Conservation (phyloP, 2,888 invertebrate genomes). For the Hirudinaria manillensis region DNA sequence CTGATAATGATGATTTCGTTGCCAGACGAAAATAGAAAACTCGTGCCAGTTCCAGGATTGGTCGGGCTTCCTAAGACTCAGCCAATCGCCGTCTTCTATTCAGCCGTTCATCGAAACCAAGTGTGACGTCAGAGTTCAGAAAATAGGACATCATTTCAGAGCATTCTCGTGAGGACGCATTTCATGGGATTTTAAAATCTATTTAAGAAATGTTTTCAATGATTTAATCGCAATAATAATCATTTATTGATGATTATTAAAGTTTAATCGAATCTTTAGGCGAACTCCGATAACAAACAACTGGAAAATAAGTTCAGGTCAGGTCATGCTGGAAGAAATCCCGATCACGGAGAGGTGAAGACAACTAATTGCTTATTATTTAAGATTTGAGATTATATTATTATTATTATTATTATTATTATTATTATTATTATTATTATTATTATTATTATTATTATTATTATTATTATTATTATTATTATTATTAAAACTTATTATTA, state of each 20-base stretch:
- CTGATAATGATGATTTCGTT: background rate
- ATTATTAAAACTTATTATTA: background rate
- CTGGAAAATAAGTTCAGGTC: constrained; percentile 16
- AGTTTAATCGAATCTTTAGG: background rate
- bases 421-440: background rate
- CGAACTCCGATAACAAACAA: background rate
- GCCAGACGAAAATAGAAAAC: constrained; percentile 18
- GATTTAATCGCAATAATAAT: background rate
- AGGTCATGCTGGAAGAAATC: constrained; percentile 4
- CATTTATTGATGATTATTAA: background rate
- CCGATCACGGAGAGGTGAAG: constrained; percentile 3
- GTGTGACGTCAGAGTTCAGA: constrained; percentile 15
- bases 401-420: background rate
- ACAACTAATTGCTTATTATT: no score
- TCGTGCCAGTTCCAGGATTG: constrained; percentile 13
- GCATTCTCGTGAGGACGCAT: background rate
- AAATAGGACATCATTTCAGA: constrained; percentile 5
- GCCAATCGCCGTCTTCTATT: constrained; percentile 9
- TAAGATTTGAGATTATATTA: no score
- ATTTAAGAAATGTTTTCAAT: background rate
- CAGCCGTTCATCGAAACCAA: constrained; percentile 11
- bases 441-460: background rate
- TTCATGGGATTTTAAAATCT: background rate
- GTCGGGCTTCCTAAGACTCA: constrained; percentile 3
- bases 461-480: background rate